These are phyloP conservation scores for Hemicrepidius hirtus DNA, from an alignment of 2,888 invertebrate genomes.

Conservation along the genomic window DNA sequence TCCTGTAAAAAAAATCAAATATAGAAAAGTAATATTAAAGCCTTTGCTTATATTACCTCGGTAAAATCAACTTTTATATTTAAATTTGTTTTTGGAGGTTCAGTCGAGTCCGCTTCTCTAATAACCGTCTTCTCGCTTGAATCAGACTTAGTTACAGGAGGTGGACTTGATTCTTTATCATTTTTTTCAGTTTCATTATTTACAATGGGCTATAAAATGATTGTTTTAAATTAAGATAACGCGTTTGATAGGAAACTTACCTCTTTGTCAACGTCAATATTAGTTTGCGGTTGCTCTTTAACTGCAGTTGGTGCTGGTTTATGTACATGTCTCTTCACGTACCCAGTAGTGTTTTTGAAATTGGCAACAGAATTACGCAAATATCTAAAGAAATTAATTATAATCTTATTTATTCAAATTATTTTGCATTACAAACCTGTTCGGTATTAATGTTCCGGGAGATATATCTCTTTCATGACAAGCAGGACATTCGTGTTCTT, in stretches of 20 bases:
- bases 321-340: constrained; percentile 76
- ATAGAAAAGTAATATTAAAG: background rate
- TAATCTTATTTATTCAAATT: constrained; percentile 3
- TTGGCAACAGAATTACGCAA: constrained; percentile 90
- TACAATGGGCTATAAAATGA: background rate
- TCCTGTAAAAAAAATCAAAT: constrained; percentile 47
- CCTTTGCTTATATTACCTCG: constrained; percentile 23
- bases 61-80: constrained; percentile 43
- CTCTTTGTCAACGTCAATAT: constrained; percentile 35
- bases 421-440: constrained; percentile 71
- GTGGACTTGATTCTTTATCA: constrained; percentile 36
- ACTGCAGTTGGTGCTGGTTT: constrained; percentile 59
- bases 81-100: constrained; percentile 62
- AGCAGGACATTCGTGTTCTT: constrained; percentile 96
- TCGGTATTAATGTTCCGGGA: constrained; percentile 94
- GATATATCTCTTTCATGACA: constrained; percentile 95
- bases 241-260: constrained; percentile 20
- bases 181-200: background rate
- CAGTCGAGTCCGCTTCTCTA: constrained; percentile 71
- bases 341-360: constrained; percentile 94
- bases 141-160: constrained; percentile 49
- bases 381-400: constrained; percentile 75
- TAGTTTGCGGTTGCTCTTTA: constrained; percentile 35
- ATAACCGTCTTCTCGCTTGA: constrained; percentile 68
- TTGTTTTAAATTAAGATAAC: background rate